Evolutionary conservation across 2,113 vertebrate species (phyloP), one percentile per base, ranked within the genome.

Genomic region (Geothlypis trichas): DNA sequence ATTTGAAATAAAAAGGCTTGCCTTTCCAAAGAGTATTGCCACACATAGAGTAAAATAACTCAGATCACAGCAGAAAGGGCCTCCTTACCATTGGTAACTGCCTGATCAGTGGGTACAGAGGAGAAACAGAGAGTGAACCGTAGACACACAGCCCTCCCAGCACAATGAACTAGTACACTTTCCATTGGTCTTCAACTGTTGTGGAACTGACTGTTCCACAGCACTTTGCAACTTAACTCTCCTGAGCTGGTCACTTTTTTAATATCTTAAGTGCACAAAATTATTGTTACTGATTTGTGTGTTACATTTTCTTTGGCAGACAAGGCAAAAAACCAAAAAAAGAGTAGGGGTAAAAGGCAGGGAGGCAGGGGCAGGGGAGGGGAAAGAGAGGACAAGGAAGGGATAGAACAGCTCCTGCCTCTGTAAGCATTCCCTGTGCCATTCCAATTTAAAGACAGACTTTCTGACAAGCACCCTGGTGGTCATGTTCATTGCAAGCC

Each of bases 311-410:
- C 33, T 61, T 47, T 21, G 35, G 23, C 15, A 78, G 18, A 55
- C 15, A 61, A 28, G 44, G 7, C 1, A 2, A 24, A 23, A 65
- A 74, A 42, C 30, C 31, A 30, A 7, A 20, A 55, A 55, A 54
- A 35, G 23, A 10, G 5, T 5, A 3, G 5, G 4, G 10, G 33
- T 28, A 52, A 30, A 10, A 15, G 3, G 31, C 0, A 0, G 6
- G 44, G 46, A 15, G 4, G n/a, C 0, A 0, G 6, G 37, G 46
- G 3, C 1, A 1, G 4, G 15, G 19, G 13, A 13, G 22, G 4
- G 7, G 15, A 20, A 10, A 37, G 19, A 17, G 13, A 15, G 6
- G 0, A 5, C 7, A 37, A 5, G 6, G 33, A 76, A 81, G 16
- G 33, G 19, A 46, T 0, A 47, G 51, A 68, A 68, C n/a, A 62